A percentile compares a stretch with the other conserved stretches of the same genome.
Evolutionary conservation across 2,888 invertebrate genomes (phyloP).

Genomic region (Phragmatobia fuliginosa): DNA sequence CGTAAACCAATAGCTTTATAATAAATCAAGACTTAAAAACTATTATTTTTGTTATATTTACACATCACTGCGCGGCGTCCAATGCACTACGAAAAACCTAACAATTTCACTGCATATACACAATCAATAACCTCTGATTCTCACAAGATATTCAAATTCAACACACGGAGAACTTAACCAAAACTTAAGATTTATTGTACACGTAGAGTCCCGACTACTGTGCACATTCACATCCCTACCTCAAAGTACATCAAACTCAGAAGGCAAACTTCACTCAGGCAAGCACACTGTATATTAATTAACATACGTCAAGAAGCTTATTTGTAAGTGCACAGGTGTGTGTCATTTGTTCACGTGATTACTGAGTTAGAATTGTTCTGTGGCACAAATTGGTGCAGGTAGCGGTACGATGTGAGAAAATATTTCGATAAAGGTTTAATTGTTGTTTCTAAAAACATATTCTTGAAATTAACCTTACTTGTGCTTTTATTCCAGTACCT

Average conservation of each 20-base stretch:
- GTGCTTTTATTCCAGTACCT: too few relatives aligned
- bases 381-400: background rate
- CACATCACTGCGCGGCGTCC: too few relatives aligned
- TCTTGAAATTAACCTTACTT: too few relatives aligned
- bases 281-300: slow-evolving; percentile 67
- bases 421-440: background rate
- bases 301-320: slow-evolving; percentile 62
- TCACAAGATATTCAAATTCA: background rate
- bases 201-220: background rate
- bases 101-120: background rate
- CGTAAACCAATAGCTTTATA: too few relatives aligned
- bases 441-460: too few relatives aligned
- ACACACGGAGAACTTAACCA: background rate
- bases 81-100: too few relatives aligned
- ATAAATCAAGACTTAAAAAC: background rate
- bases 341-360: slow-evolving; percentile 75
- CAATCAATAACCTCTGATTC: background rate
- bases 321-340: slow-evolving; percentile 74
- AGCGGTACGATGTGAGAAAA: background rate
- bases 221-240: slow-evolving; percentile 7
- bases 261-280: slow-evolving; percentile 37
- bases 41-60: too few relatives aligned
- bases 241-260: slow-evolving; percentile 15
- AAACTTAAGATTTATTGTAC: slow-evolving; percentile 4
- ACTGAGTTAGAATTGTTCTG: slow-evolving; percentile 36